Evolutionary conservation across 2,797 vertebrate species (phyloP).

Genomic region (Propithecus deckenii): DNA sequence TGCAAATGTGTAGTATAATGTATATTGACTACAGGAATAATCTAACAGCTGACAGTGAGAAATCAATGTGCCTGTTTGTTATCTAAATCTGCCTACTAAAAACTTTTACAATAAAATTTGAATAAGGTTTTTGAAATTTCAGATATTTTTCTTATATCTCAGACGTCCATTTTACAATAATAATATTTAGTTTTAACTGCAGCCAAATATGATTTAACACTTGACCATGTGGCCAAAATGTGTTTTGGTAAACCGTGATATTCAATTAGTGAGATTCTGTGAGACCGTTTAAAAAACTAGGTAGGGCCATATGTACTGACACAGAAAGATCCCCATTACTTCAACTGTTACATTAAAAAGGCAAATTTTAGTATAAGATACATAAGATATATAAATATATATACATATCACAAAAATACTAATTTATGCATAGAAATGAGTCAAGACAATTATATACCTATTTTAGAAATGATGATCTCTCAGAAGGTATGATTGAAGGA

Average conservation of each 20-base stretch:
- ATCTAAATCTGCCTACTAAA: not conserved
- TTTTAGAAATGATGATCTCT: conserved; percentile 33
- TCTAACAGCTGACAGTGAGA: not conserved
- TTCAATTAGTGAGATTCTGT: not conserved
- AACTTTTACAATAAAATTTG: not conserved
- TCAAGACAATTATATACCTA: conserved; percentile 1
- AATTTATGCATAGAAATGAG: not conserved
- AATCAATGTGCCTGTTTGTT: not conserved
- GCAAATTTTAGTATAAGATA: conserved; percentile 6
- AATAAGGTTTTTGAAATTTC: not conserved
- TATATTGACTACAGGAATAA: not conserved
- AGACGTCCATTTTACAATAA: not conserved
- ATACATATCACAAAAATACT: not conserved
- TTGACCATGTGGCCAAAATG: not conserved
- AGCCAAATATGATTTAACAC: not conserved
- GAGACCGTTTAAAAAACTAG: not conserved
- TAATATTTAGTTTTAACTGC: not conserved
- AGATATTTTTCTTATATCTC: not conserved
- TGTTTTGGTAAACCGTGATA: not conserved
- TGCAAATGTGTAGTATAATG: too few species aligned
- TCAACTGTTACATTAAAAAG: not conserved
- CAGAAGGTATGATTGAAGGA: not conserved
- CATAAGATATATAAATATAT: not conserved
- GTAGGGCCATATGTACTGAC: not conserved
- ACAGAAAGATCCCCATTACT: not conserved